Evolutionary conservation across 2,888 invertebrate genomes (phyloP), one percentile per base, ranked within the genome.

Genomic region (Spilosoma lubricipeda): DNA sequence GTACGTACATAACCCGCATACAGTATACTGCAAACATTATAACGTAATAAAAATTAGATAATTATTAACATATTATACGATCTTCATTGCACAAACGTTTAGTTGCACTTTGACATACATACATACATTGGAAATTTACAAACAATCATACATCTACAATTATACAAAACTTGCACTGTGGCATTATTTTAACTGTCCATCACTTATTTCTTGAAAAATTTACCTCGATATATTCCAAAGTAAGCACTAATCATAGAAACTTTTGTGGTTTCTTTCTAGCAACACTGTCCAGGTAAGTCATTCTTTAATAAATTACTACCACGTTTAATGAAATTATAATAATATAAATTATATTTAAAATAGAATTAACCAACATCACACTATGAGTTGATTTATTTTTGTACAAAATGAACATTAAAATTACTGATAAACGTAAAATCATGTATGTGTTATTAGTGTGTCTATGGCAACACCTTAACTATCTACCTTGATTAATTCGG

Each of bases 61-160:
- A 77, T 76, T 72, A 74, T 56, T 39, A 81, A 81, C 73, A 78
- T 75, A 59, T 13, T 30, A 79, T 65, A 83, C 77, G 33, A 73
- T 27, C 13, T 67, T 71, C 74, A 67, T 80, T 75, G 82, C 80
- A 87, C 79, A 80, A 82, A 76, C 78, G 68, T 72, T 48, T 59
- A 67, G 78, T 87, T 87, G 87, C 87, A 88, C 87, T 84, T 85
- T 70, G 75, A 86, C 82, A 82, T 69, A 82, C 79, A n/a, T n/a
- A n/a, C n/a, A 86, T 78, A 80, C 80, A 81, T 81, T 80, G 59
- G 27, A 59, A 59, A 27, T 59, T 27, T 59, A 59, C 63, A 63
- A 27, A 63, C 59, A 27, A 59, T 76, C 81, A 81, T 56, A 78
- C 78, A 76, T 72, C 65, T 63, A 45, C 73, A 73, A 84, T 75